Evolutionary conservation across 1,140 invertebrate genomes (phyloP).

Genomic region (Hirudo medicinalis): DNA sequence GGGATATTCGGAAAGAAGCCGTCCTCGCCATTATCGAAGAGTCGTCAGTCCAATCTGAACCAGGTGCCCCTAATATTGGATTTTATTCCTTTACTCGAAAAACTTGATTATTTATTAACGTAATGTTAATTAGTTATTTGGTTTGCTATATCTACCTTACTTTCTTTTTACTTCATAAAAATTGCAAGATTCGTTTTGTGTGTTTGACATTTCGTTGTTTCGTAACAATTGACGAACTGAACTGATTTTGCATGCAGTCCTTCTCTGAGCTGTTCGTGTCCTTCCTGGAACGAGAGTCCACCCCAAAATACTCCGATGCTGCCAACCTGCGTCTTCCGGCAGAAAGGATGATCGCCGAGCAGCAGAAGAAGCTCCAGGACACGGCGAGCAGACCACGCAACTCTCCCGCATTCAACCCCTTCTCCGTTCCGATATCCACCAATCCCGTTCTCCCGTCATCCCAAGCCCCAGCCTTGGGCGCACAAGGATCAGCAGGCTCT

Average conservation of each 20-base stretch:
- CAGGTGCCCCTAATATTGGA: no score
- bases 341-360: conserved; percentile 41
- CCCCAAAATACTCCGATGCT: conserved; percentile 45
- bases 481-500: background rate
- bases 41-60: conserved; percentile 13
- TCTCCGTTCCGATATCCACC: conserved; percentile 16
- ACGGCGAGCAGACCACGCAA: conserved; percentile 21
- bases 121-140: conserved; percentile 2
- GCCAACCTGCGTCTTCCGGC: conserved; percentile 50
- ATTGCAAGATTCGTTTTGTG: no score
- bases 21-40: conserved; percentile 3
- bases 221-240: no score
- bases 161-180: no score
- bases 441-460: background rate
- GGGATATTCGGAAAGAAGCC: conserved; percentile 10
- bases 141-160: no score
- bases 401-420: conserved; percentile 19
- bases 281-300: conserved; percentile 73
- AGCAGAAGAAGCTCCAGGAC: conserved; percentile 27
- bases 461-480: background rate
- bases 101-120: no score
- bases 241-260: conserved; percentile 39
- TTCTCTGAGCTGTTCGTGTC: conserved; percentile 75
- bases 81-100: no score
- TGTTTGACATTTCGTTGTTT: no score